Conservation (phyloP, 2,797 vertebrate genomes). For the Sebastes oblongus region DNA sequence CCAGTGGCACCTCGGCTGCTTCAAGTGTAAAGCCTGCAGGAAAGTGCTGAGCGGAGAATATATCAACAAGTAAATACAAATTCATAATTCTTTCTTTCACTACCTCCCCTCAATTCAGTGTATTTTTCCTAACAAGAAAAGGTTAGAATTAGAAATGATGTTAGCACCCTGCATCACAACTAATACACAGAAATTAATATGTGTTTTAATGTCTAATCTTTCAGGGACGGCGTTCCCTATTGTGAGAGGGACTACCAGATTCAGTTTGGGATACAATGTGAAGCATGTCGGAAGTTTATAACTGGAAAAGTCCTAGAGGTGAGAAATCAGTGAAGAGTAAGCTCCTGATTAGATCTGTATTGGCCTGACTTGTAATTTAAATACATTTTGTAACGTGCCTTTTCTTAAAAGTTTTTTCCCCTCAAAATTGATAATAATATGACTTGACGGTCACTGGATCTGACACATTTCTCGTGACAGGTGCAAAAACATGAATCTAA, state of each 20-base stretch:
- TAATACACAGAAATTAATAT: not conserved
- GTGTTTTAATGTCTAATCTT: not conserved
- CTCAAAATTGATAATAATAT: not conserved
- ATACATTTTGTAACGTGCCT: not conserved
- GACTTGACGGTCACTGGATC: not conserved
- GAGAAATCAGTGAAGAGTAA: conserved; percentile 22
- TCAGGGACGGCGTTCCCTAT: conserved; percentile 93
- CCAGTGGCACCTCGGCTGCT: conserved; percentile 97
- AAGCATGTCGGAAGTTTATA: conserved; percentile 93
- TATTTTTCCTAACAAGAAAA: not conserved
- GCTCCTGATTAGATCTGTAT: not conserved
- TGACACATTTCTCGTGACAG: not conserved
- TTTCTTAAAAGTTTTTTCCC: not conserved
- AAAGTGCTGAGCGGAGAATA: conserved; percentile 94
- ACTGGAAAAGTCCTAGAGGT: conserved; percentile 98
- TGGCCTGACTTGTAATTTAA: not conserved
- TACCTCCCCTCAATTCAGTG: not conserved
- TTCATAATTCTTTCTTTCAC: not conserved
- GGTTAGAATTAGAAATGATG: not conserved
- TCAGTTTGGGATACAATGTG: conserved; percentile 94
- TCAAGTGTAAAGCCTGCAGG: conserved; percentile 92
- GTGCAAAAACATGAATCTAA: not conserved
- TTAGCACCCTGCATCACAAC: not conserved
- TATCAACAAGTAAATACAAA: conserved; percentile 93
- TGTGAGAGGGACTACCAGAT: conserved; percentile 97